These are phyloP conservation scores for Bubo bubo DNA, from an alignment of 2,113 vertebrate species.

Conservation along the genomic window DNA sequence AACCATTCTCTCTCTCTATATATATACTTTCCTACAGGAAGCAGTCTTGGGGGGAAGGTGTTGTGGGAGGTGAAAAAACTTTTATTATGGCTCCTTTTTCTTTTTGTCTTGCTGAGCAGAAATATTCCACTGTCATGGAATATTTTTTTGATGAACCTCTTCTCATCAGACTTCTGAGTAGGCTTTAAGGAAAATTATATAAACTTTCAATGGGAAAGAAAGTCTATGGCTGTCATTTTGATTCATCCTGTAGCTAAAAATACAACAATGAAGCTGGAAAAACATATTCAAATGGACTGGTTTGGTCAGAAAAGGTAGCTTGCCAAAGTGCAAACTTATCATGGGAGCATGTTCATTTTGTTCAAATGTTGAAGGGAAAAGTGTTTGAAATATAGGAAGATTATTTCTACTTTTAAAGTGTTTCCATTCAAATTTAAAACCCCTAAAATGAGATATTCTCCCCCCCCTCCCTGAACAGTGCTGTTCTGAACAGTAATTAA, in stretches of 20 bases:
- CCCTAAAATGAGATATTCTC: not conserved
- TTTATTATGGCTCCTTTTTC: not conserved
- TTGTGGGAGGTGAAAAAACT: not conserved
- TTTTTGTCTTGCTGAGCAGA: not conserved
- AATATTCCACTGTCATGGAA: not conserved
- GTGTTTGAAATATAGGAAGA: not conserved
- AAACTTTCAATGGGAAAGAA: not conserved
- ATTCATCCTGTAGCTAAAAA: conserved; percentile 8
- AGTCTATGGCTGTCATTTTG: not conserved
- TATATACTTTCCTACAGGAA: not conserved
- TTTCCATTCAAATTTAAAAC: not conserved
- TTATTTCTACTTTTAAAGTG: not conserved
- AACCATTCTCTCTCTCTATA: not conserved
- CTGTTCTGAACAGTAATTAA: not conserved
- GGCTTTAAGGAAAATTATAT: not conserved
- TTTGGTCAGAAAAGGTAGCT: not conserved
- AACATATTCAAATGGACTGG: not conserved
- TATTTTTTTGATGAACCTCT: not conserved
- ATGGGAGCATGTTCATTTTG: not conserved
- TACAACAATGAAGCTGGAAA: not conserved
- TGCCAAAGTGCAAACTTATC: not conserved
- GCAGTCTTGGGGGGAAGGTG: accelerated
- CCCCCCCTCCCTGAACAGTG: too few relatives aligned
- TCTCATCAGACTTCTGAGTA: not conserved
- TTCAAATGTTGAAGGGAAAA: not conserved